Evolutionary conservation across 2,113 vertebrate genomes (phyloP), one percentile per base, ranked within the genome.

Genomic region (Apteryx owenii): DNA sequence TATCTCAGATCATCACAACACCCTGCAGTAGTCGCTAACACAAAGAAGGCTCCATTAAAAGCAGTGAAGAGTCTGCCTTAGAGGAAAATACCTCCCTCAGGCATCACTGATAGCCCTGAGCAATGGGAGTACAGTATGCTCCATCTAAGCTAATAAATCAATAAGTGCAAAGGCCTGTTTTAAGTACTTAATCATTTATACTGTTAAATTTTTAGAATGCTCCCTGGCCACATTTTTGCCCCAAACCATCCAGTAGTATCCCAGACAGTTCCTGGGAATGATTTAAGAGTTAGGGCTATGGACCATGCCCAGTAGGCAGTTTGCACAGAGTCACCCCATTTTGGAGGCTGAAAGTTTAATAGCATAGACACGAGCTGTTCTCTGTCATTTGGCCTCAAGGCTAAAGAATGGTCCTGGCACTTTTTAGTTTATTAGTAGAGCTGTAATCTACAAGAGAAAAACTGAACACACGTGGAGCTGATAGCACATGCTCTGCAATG

Each of bases 71-170:
- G 50, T 9, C 56, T 66, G 64, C 62, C 46, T 73, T 3, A 31
- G 89, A 93, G 84, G 62, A 62, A 96, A 85, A 96, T 72, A 22
- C 81, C 36, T 88, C 62, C 58, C 70, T 44, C 50, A 2, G 70
- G 75, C 13, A 2, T 65, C 54, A 22, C 0, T 3, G 58, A 0
- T 20, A 70, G 72, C 50, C 26, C 28, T 7, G 36, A 83, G 85
- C 7, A 5, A 38, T 1, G 44, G 38, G 13, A 93, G 56, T 26
- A 42, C 23, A 21, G 62, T 89, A 31, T 6, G 38, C 79, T 40
- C 90, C 88, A 54, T 31, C 88, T 38, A 82, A 94, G 54, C 82
- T 70, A 90, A 83, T 29, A 93, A 93, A 94, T 66, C 79, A 46
- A n/a, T n/a, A 12, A 42, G 68, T 26, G 82, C 82, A 66, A 86